Percentiles rank a stretch among this genome's conserved stretches.
These are phyloP conservation scores for Tragelaphus buxtoni DNA, from an alignment of 2,113 vertebrate genomes.

Conservation along the genomic window DNA sequence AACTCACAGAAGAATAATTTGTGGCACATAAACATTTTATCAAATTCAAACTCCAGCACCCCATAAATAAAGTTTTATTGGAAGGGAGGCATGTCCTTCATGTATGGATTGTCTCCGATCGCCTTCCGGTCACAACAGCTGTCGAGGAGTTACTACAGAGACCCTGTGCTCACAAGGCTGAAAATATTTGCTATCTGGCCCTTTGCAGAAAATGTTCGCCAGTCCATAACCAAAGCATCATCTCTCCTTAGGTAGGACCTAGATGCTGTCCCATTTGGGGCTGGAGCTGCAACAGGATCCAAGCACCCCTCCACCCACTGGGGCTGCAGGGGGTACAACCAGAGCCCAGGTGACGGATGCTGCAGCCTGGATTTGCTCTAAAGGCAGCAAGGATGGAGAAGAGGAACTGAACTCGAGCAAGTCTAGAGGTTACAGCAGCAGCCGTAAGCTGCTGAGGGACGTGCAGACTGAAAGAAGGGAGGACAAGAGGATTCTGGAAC, in stretches of 20 bases:
- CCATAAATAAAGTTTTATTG: not conserved
- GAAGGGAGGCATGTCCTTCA: not conserved
- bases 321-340: rapidly evolving
- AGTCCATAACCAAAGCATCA: not conserved
- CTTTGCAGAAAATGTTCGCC: not conserved
- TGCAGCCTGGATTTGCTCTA: not conserved
- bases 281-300: not conserved
- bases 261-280: not conserved
- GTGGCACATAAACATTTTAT: not conserved
- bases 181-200: not conserved
- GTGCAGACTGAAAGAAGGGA: not conserved
- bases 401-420: not conserved
- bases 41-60: not conserved
- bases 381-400: not conserved
- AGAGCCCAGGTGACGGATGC: not conserved
- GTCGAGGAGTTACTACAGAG: too few species aligned
- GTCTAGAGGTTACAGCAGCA: not conserved
- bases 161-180: not conserved
- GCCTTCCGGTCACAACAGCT: not conserved
- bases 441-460: rapidly evolving
- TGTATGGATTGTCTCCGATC: too few species aligned
- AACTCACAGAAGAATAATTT: not conserved
- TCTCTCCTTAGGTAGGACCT: rapidly evolving
- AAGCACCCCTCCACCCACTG: too few species aligned
- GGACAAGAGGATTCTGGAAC: not conserved